These are phyloP conservation scores for Bolinopsis microptera DNA, from an alignment of 37 sponge, comb jelly and placozoan genomes.

Conservation along the genomic window DNA sequence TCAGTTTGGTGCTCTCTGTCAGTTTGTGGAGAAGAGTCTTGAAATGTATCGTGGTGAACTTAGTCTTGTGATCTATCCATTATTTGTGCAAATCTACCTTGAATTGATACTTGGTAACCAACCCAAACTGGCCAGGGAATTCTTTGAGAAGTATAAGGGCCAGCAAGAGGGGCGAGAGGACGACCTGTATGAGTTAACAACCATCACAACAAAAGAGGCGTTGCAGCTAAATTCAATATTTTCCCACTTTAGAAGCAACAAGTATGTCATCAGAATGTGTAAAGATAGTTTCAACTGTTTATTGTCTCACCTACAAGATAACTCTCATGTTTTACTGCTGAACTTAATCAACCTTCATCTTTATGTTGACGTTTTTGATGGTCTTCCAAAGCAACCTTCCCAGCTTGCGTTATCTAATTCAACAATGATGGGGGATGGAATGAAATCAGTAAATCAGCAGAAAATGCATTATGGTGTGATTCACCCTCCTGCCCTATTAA, in stretches of 20 bases:
- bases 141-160: slow-evolving; percentile 44
- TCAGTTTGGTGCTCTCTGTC: slow-evolving; percentile 51
- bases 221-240: not conserved
- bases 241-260: slow-evolving; percentile 55
- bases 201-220: slow-evolving; percentile 49
- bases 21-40: slow-evolving; percentile 62
- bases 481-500: not conserved
- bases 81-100: slow-evolving; percentile 48
- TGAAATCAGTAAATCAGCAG: slow-evolving; percentile 50
- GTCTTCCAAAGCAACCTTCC: slow-evolving; percentile 48
- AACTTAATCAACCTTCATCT: slow-evolving; percentile 59
- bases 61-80: slow-evolving; percentile 48
- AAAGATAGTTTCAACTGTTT: slow-evolving; percentile 62
- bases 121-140: slow-evolving; percentile 35
- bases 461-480: slow-evolving; percentile 52
- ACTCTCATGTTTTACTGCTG: slow-evolving; percentile 43
- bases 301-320: slow-evolving; percentile 53
- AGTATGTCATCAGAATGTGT: slow-evolving; percentile 49
- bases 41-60: slow-evolving; percentile 64
- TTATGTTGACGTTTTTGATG: slow-evolving; percentile 62
- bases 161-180: slow-evolving; percentile 49
- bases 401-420: slow-evolving; percentile 1
- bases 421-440: slow-evolving; percentile 51
- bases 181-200: slow-evolving; percentile 6
- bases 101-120: slow-evolving; percentile 39